These are phyloP conservation scores for Chondrilla cf. caribensis DNA, from an alignment of 37 sponge, comb jelly and placozoan genomes.

Conservation along the genomic window DNA sequence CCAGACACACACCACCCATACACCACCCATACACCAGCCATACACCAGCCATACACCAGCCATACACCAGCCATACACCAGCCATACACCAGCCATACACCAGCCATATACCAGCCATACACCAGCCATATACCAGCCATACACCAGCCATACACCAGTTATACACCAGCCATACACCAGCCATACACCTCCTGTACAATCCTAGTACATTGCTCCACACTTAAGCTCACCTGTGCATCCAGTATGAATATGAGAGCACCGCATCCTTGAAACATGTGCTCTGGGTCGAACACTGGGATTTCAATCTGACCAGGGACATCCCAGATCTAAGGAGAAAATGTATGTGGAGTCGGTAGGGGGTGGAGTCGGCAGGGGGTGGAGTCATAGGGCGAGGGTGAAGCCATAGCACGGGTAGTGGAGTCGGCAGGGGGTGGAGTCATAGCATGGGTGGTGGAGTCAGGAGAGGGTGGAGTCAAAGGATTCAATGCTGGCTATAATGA, in stretches of 20 bases:
- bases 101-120: not conserved
- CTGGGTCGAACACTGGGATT: constrained; percentile 83
- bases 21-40: constrained; percentile 4
- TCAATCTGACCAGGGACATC: constrained; percentile 99
- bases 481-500: too few relatives aligned
- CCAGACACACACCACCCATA: too few relatives aligned
- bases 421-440: too few relatives aligned
- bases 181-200: not conserved
- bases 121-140: not conserved
- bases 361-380: not conserved
- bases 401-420: not conserved
- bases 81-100: not conserved
- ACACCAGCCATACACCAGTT: too few relatives aligned
- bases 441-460: too few relatives aligned
- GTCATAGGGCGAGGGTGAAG: not conserved
- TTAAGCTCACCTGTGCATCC: constrained; percentile 69
- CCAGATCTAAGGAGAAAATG: constrained; percentile 70
- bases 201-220: too few relatives aligned
- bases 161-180: constrained; percentile 21
- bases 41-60: too few relatives aligned
- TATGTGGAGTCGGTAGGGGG: not conserved
- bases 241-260: constrained; percentile 93
- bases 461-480: too few relatives aligned
- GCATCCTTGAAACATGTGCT: constrained; percentile 85
- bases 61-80: too few relatives aligned